These are phyloP conservation scores for Agonopterix subpropinquella DNA, from an alignment of 2,888 invertebrate species.

Conservation along the genomic window DNA sequence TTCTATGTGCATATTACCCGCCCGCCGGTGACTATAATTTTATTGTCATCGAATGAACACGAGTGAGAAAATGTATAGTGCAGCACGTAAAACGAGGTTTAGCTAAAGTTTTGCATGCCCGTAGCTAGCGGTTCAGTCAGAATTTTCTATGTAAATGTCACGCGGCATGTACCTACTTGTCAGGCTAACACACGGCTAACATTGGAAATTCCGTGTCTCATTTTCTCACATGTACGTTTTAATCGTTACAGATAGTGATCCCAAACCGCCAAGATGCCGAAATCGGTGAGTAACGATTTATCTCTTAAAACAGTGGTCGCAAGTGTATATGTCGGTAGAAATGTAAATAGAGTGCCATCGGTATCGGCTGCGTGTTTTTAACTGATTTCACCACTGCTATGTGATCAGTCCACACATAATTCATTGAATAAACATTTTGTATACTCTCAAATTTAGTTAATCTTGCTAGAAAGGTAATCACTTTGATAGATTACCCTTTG, in stretches of 20 bases:
- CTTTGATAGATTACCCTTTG: too few species aligned
- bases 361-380: slow-evolving; percentile 35
- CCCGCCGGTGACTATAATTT: slow-evolving; percentile 57
- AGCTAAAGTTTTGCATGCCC: slow-evolving; percentile 16
- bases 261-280: slow-evolving; percentile 77
- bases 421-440: slow-evolving; percentile 28
- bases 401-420: slow-evolving; percentile 44
- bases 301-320: not conserved
- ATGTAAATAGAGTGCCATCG: slow-evolving; percentile 4
- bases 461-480: not conserved
- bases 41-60: slow-evolving; percentile 36
- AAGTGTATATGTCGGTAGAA: slow-evolving; percentile 9
- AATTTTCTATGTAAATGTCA: slow-evolving; percentile 39
- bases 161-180: slow-evolving; percentile 36
- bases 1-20: slow-evolving; percentile 32
- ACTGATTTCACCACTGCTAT: slow-evolving; percentile 63
- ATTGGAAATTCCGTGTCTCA: slow-evolving; percentile 33
- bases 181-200: slow-evolving; percentile 27
- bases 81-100: slow-evolving; percentile 16
- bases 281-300: slow-evolving; percentile 74
- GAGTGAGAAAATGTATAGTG: slow-evolving; percentile 33
- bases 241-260: slow-evolving; percentile 66
- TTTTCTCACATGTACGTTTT: slow-evolving; percentile 39
- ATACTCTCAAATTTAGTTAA: slow-evolving; percentile 3
- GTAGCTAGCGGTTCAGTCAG: slow-evolving; percentile 28